A percentile compares a stretch with the other conserved stretches of the same genome.
phyloP scores from a whole-genome alignment of 2,113 vertebrate genomes.

The Hippocampus abdominalis region DNA sequence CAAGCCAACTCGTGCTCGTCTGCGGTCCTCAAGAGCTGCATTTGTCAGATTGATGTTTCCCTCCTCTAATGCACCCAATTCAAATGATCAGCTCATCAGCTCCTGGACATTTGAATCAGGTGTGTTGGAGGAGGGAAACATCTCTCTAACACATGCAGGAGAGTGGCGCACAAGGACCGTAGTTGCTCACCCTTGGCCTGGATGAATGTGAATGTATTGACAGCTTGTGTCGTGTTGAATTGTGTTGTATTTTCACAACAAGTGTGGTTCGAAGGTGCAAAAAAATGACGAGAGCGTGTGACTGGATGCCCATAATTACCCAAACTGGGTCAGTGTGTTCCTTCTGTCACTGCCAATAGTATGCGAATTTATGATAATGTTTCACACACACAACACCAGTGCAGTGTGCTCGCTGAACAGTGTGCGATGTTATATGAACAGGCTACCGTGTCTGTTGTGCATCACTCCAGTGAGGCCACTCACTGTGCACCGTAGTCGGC shows the following conservation, averaged over 20 bases:
- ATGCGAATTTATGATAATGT: conserved; percentile 1
- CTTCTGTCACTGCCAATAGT: not conserved
- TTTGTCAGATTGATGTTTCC: too few relatives aligned
- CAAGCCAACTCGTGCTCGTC: not conserved
- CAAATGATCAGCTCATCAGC: too few relatives aligned
- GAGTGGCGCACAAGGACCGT: too few relatives aligned
- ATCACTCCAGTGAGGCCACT: not conserved
- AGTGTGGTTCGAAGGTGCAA: not conserved
- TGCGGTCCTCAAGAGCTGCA: too few relatives aligned
- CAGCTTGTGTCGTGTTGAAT: not conserved
- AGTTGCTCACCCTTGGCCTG: not conserved
- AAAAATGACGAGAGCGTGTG: not conserved
- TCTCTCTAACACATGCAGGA: too few relatives aligned
- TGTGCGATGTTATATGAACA: not conserved
- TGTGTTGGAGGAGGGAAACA: too few relatives aligned
- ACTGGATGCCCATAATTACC: not conserved
- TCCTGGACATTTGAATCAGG: too few relatives aligned
- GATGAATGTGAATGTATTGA: not conserved
- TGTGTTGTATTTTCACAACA: not conserved
- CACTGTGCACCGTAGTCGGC: too few relatives aligned
- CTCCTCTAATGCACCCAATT: too few relatives aligned
- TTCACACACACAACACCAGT: not conserved
- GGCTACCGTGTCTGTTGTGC: not conserved
- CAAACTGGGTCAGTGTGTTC: conserved; percentile 7
- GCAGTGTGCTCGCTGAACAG: not conserved